Base-by-base conservation (phyloP, 30 jellyfish, hydroid and myxozoan species). In the Aurelia aurita region DNA sequence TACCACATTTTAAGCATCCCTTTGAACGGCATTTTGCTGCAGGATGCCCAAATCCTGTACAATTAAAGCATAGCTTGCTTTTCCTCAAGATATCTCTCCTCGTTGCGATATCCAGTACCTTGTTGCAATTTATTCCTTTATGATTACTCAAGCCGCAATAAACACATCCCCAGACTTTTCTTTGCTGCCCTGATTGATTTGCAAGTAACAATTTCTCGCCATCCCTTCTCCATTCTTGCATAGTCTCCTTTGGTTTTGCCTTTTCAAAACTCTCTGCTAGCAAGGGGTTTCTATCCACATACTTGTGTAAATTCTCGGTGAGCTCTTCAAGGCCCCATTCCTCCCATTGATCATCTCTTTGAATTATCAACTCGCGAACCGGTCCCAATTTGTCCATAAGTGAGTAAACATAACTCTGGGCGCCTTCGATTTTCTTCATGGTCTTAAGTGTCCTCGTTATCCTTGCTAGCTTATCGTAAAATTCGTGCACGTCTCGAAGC, bases 231-330 rank as follows among this genome's bases (percentile, higher is more conserved):
- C 94, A 13, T 22, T n/a, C 47, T 22, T 54, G 31, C 25, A 29
- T 26, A 25, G 39, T 69, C 58, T 31, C 43, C 43, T 31, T 31
- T 31, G 2, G 74, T 20, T 65, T 49, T 5, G 74, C 59, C 74
- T 74, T 54, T 49, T 20, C 9, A 13, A 31, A 61, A 45, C 53
- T 59, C 5, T 22, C 74, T 80, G 59, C 55, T 64, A 44, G 21
- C 46, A 84, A 25, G 25, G 86, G 96, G 66, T 86, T 86, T 74
- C 96, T 77, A 61, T 75, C 85, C 31, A 67, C 75, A 55, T 86
- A 86, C 70, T 74, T 74, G 44, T 85, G 83, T 31, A 86, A 58
- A 72, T 86, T 45, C 79, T 72, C 78, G 55, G 80, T 73, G 61
- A 86, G 64, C 84, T 86, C 66, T 58, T 86, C 89, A 46, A 86